Evolutionary conservation across 1,140 invertebrate genomes (phyloP).

Genomic region (Archegozetes longisetosus): DNA sequence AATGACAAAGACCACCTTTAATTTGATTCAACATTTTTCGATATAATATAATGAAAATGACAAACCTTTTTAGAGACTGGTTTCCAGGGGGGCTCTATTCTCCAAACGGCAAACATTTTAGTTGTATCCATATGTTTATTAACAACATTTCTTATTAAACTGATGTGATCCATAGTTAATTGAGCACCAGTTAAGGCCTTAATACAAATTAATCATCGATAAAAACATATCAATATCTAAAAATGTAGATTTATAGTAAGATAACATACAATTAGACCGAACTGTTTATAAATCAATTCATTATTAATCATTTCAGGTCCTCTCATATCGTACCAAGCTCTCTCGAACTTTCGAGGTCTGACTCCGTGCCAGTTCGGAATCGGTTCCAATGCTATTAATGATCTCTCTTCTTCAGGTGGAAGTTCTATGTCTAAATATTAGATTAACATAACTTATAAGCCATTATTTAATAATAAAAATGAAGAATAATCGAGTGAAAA

Average conservation of each 20-base stretch:
- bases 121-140: constrained; percentile 54
- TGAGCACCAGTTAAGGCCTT: constrained; percentile 64
- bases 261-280: constrained; percentile 60
- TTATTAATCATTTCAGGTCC: constrained; percentile 76
- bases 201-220: constrained; percentile 21
- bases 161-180: constrained; percentile 59
- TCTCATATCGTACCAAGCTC: constrained; percentile 58
- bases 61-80: constrained; percentile 66
- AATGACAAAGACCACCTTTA: constrained; percentile 12
- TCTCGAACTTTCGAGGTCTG: constrained; percentile 57
- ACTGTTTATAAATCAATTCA: constrained; percentile 67
- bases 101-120: constrained; percentile 85
- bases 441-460: background rate
- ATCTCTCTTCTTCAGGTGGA: constrained; percentile 42
- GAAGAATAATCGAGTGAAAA: background rate
- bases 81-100: constrained; percentile 87
- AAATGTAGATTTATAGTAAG: constrained; percentile 1
- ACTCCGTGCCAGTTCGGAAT: constrained; percentile 47
- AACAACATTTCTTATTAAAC: constrained; percentile 64
- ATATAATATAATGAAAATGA: background rate
- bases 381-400: constrained; percentile 48
- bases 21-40: background rate
- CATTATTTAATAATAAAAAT: background rate
- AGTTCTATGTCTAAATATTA: constrained; percentile 51
- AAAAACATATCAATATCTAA: background rate